Evolutionary conservation across 2,113 vertebrate species (phyloP), one percentile per base, ranked within the genome.

Genomic region (Scomber scombrus): DNA sequence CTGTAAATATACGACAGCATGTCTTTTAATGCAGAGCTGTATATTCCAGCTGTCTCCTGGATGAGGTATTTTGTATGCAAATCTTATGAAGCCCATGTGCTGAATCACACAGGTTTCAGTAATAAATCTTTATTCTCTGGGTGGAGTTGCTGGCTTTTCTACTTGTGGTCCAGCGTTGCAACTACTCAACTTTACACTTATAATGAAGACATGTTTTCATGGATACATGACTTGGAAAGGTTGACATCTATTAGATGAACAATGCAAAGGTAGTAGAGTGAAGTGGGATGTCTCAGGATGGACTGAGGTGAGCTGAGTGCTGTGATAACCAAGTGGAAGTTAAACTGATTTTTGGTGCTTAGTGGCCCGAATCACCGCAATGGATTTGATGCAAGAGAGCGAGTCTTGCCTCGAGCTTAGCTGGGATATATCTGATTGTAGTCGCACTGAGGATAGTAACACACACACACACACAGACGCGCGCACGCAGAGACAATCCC

Each of bases 291-390:
- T 64, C 11, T 18, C 34, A 18, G 54, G 61, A 63, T 34, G 23
- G 56, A 19, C 45, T 34, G 58, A 47, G 71, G 52, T 21, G 57
- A 71, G 55, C 49, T 0, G 29, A 54, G 54, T 47, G 52, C 64
- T 54, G 49, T 40, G 85, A 79, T 80, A 71, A 72, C 78, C 76
- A 71, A 73, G 70, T 60, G 69, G 78, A 82, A 70, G 80, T 68
- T 86, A 61, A 89, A 86, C 74, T 85, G 81, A 85, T 90, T 85
- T 75, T 63, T 71, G 71, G 62, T 61, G 78, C 82, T 87, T 81
- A 81, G 77, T 70, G 79, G 60, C 81, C 62, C 43, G 26, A 60
- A 61, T 80, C 62, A 51, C 77, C 73, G 85, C 69, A 23, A n/a
- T 51, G 65, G 80, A 67, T 76, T 78, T 65, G 72, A 84, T 84